Conservation (phyloP, 2,797 vertebrate genomes). For the Hozukius guyotensis region DNA sequence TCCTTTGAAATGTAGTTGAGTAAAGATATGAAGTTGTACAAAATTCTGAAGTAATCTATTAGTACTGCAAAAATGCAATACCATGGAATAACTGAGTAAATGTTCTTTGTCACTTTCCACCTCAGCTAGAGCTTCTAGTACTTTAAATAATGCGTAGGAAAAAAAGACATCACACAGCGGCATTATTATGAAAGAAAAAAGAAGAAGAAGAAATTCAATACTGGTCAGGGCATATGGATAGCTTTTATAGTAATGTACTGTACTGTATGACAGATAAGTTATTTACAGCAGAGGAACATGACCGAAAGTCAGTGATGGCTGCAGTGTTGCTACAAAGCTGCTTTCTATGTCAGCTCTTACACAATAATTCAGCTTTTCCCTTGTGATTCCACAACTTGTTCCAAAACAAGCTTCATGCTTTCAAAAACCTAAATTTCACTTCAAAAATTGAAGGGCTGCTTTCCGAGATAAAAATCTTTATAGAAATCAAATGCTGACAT, state of each 20-base stretch:
- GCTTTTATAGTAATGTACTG: not conserved
- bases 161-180: not conserved
- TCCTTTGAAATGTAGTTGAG: not conserved
- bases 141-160: not conserved
- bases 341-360: not conserved
- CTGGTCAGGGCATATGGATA: not conserved
- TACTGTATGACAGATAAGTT: not conserved
- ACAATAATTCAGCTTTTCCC: not conserved
- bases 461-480: conserved; percentile 47
- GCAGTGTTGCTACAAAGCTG: not conserved
- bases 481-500: conserved; percentile 41
- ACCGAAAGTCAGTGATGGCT: not conserved
- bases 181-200: not conserved
- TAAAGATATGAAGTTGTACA: not conserved
- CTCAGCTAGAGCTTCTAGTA: not conserved
- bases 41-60: not conserved
- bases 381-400: not conserved
- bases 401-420: conserved; percentile 10
- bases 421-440: conserved; percentile 1
- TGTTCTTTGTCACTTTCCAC: not conserved
- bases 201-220: not conserved
- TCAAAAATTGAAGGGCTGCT: conserved; percentile 18
- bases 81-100: not conserved
- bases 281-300: not conserved
- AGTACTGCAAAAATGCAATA: not conserved